These are phyloP conservation scores for Cladopsammia gracilis DNA, from an alignment of 64 coral and sea anemone genomes.

Conservation along the genomic window DNA sequence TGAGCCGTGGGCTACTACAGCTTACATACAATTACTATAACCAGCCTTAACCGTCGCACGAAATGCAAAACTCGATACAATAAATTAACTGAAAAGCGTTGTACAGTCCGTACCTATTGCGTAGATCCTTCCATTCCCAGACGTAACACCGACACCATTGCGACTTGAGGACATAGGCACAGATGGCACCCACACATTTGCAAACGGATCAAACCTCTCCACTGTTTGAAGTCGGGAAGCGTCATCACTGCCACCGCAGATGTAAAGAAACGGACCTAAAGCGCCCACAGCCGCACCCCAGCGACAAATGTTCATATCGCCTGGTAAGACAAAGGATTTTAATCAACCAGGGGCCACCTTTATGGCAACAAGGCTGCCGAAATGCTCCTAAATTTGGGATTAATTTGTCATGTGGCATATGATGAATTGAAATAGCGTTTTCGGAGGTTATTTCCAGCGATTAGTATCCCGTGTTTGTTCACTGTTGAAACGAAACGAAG, in stretches of 20 bases:
- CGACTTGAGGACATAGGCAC: constrained; percentile 96
- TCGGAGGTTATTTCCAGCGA: too few relatives aligned
- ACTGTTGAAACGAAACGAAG: too few relatives aligned
- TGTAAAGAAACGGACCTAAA: constrained; percentile 93
- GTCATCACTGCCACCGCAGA: constrained; percentile 99
- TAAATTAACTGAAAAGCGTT: background rate
- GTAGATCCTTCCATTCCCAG: constrained; percentile 95
- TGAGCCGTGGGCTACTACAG: too few relatives aligned
- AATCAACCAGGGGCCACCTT: too few relatives aligned
- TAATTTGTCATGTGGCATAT: too few relatives aligned
- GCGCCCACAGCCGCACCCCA: constrained; percentile 97
- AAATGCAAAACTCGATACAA: too few relatives aligned
- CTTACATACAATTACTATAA: too few relatives aligned
- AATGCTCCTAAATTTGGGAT: background rate
- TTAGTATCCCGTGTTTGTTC: too few relatives aligned
- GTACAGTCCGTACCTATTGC: constrained; percentile 79
- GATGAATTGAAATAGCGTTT: too few relatives aligned
- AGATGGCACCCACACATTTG: constrained; percentile 96
- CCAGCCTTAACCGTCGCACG: too few relatives aligned
- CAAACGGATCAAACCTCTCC: constrained; percentile 94
- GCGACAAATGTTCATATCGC: constrained; percentile 99
- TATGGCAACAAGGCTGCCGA: background rate
- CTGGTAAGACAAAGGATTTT: constrained; percentile 23
- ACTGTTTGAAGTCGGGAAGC: constrained; percentile 93
- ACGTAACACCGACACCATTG: constrained; percentile 95